Conservation (phyloP, 2,113 vertebrate genomes). For the Halcyon senegalensis region DNA sequence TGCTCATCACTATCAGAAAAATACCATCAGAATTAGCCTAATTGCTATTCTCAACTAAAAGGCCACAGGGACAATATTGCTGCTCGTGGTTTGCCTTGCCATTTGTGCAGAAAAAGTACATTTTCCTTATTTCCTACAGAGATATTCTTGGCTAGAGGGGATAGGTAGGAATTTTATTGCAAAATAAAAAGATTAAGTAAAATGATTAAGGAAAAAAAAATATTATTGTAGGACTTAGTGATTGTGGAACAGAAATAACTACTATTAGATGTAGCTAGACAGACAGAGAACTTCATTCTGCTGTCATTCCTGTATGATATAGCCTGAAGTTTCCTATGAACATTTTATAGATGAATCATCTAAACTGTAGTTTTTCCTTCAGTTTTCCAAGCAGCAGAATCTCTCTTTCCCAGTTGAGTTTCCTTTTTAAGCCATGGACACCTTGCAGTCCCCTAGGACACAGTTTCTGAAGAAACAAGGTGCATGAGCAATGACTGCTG, state of each 20-base stretch:
- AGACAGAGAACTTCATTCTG: not conserved
- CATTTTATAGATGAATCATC: not conserved
- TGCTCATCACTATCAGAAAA: not conserved
- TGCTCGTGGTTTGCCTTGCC: not conserved
- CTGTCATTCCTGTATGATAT: accelerated
- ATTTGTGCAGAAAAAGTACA: not conserved
- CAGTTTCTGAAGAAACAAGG: not conserved
- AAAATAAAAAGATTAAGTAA: not conserved
- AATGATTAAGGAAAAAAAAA: not conserved
- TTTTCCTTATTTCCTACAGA: not conserved
- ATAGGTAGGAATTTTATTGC: not conserved
- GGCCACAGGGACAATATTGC: not conserved
- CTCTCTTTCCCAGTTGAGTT: not conserved
- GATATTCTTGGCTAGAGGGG: not conserved
- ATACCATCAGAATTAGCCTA: not conserved
- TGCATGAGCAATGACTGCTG: not conserved
- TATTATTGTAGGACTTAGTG: not conserved
- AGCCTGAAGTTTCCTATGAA: not conserved
- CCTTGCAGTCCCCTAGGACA: not conserved
- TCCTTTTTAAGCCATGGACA: not conserved
- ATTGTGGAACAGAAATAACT: not conserved
- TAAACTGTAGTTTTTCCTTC: not conserved
- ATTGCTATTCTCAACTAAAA: not conserved
- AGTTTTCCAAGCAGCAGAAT: not conserved
- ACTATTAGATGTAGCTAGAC: not conserved